Base-by-base conservation (phyloP, 92 coral and sea anemone species). In the Montipora capitata region DNA sequence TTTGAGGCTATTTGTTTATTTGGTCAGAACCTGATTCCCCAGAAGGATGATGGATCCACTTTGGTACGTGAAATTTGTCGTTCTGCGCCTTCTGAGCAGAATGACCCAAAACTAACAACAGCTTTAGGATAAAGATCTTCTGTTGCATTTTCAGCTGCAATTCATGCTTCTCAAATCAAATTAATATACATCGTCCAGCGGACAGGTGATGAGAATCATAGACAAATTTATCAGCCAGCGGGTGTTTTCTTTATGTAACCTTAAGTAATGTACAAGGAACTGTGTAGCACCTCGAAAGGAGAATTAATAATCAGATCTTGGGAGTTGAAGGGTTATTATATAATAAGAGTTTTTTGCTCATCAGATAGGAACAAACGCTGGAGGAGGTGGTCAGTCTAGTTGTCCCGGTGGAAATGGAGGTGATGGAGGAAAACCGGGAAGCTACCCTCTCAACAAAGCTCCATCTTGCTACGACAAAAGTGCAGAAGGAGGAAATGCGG, bases 401-500 rank as follows among this genome's bases (percentile, higher is more conserved):
- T 87, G 91, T 15, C 91, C 91, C 10, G 91, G 91, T 14, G 85
- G 85, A 38, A 56, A 61, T 51, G 91, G 91, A 7, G 91, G 91
- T 2, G 72, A 72, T 57, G 85, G 86, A 38, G 91, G 91, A 27
- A 58, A 62, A 3, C 49, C 72, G 7, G 91, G 91, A 8, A n/a
- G 14, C 79, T 79, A 74, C 64, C 43, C 80, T 62, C 78, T 39
- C 10, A n/a, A 44, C 15, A 5, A 12, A 11, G 90, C 72, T 40
- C 84, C 78, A 3, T 39, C 3, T 62, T 87, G 91, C 16, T 48
- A 79, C 17, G 91, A 87, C 40, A 59, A 5, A 35, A 56, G 56
- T 6, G 91, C 91, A 17, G 14, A 61, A 39, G 91, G 91, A 16
- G 91, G 85, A 4, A 79, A 61, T 10, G 80, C 85, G 40, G 91